phyloP scores from a whole-genome alignment of 2,888 invertebrate genomes.

The Colletes collaris region DNA sequence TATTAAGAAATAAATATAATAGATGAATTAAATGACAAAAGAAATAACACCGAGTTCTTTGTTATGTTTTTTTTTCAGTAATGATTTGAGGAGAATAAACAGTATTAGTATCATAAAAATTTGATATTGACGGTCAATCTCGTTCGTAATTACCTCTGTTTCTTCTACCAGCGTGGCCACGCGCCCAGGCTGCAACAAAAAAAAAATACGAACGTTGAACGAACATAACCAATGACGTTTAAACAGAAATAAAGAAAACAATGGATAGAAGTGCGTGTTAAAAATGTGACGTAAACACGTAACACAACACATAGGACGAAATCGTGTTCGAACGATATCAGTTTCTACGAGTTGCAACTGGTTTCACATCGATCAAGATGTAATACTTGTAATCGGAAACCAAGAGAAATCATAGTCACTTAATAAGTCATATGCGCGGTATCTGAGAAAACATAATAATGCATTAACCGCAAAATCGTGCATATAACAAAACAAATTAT shows the following conservation, averaged over 20 bases:
- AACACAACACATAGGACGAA: constrained; percentile 18
- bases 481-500: too few species aligned
- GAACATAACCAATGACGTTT: neutral
- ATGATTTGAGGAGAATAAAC: too few species aligned
- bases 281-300: constrained; percentile 10
- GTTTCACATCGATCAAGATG: constrained; percentile 43
- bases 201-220: neutral
- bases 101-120: too few species aligned
- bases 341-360: constrained; percentile 66
- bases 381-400: constrained; percentile 39
- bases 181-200: constrained; percentile 90
- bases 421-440: neutral
- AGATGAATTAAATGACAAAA: too few species aligned
- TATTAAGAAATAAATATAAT: too few species aligned
- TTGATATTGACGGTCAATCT: too few species aligned
- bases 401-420: constrained; percentile 42
- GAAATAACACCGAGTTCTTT: too few species aligned
- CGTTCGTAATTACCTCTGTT: constrained; percentile 86
- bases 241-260: neutral
- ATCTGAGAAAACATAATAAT: neutral
- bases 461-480: neutral
- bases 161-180: constrained; percentile 94
- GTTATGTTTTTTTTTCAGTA: too few species aligned
- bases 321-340: constrained; percentile 55
- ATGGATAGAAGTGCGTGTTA: neutral